Base-by-base conservation (phyloP, 2,888 invertebrate genomes). In the Hirtodrosophila confusa region DNA sequence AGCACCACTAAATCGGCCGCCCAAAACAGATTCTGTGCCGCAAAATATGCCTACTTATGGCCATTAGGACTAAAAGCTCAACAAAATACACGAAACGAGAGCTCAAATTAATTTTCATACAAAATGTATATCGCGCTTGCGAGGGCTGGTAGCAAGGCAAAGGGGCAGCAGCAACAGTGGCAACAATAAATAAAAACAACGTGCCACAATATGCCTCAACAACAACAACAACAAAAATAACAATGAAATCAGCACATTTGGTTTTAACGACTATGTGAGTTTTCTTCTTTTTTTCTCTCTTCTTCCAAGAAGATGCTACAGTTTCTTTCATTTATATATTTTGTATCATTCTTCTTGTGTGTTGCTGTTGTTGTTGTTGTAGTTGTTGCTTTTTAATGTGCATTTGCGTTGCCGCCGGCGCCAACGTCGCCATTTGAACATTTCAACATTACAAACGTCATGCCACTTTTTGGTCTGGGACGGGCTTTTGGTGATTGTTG, bases 221-320 rank as follows among this genome's bases (percentile, higher is more conserved):
- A 54, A 40, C 44, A 67, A 54, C 39, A 58, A 43, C 65, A 64
- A 50, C 50, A 67, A 31, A 36, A 17, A 55, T 66, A 74, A 73
- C 70, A 70, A 74, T 74, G 75, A 83, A 82, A 85, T 82, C 86
- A 85, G 86, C 86, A 85, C 84, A 85, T 84, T 84, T 84, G 84
- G 80, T 79, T 83, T 85, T 84, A 84, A 84, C 85, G 84, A 85
- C 83, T 85, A 73, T 82, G 70, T 78, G 73, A 70, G 53, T 35
- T n/a, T 75, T 39, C 41, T 11, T 40, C 47, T 31, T 29, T 47
- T 65, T 37, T 57, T 64, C 37, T 36, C 41, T 12, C 9, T 36
- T 55, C 8, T 53, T 29, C 75, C 60, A 49, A 68, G 80, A 75
- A 83, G 77, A 71, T 80, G 80, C 71, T 45, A 64, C 71, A 71